Evolutionary conservation across 2,113 vertebrate genomes (phyloP).

Genomic region (Eidolon helvum): DNA sequence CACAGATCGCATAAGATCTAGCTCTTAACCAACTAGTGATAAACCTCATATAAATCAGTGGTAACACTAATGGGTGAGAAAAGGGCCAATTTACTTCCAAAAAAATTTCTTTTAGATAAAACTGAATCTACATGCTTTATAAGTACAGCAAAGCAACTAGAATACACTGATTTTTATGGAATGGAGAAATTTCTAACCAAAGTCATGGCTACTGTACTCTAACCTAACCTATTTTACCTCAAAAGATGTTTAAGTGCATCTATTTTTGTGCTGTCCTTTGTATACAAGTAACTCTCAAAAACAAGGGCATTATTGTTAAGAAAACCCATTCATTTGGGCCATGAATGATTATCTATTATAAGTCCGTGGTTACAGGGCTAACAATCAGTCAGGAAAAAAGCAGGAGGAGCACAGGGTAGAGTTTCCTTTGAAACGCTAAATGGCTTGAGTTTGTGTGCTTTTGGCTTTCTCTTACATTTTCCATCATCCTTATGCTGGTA

Average conservation of each 20-base stretch:
- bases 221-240: neutral
- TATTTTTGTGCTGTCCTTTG: conserved; percentile 57
- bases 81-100: neutral
- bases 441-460: neutral
- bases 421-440: conserved; percentile 63
- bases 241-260: conserved; percentile 39
- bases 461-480: conserved; percentile 47
- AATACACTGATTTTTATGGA: conserved; percentile 31
- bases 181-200: neutral
- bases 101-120: neutral
- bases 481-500: neutral
- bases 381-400: conserved; percentile 49
- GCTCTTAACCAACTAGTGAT: neutral
- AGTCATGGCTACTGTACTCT: neutral
- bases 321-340: conserved; percentile 67
- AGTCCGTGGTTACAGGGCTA: conserved; percentile 40
- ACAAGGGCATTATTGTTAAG: conserved; percentile 63
- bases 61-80: neutral
- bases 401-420: conserved; percentile 52
- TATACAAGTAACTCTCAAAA: conserved; percentile 35
- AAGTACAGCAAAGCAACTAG: neutral
- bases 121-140: neutral
- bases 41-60: neutral
- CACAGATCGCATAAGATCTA: neutral
- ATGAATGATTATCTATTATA: conserved; percentile 72